Evolutionary conservation across 2,113 vertebrate species (phyloP).

Genomic region (Ageneiosus marmoratus): DNA sequence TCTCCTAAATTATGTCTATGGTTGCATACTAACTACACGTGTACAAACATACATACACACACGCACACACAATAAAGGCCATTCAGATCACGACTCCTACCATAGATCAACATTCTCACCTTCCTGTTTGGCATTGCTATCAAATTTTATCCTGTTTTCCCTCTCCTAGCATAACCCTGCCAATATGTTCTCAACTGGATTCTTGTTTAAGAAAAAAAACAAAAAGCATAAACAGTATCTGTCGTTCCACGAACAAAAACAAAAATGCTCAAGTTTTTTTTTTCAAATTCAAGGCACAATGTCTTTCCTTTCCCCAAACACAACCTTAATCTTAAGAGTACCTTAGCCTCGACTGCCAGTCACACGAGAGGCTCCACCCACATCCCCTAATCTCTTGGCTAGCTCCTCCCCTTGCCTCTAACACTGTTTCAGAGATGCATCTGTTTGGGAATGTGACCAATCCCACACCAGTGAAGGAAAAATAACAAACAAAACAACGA

Average conservation of each 20-base stretch:
- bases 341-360: conserved; percentile 47
- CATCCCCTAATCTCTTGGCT: conserved; percentile 45
- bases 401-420: conserved; percentile 62
- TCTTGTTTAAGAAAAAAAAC: conserved; percentile 55
- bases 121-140: conserved; percentile 70
- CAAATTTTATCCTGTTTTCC: conserved; percentile 47
- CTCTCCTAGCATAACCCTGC: conserved; percentile 9
- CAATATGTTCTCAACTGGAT: conserved; percentile 44
- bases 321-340: conserved; percentile 46
- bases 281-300: conserved; percentile 83
- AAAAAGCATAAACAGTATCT: conserved; percentile 49
- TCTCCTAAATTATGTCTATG: conserved; percentile 47
- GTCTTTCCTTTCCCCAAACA: conserved; percentile 65
- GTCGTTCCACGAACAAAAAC: conserved; percentile 63
- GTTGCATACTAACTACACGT: conserved; percentile 57
- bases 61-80: conserved; percentile 44
- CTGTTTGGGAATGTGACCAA: conserved; percentile 69
- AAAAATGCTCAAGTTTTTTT: conserved; percentile 65
- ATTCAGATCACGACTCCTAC: conserved; percentile 53
- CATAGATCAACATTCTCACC: conserved; percentile 66
- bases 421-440: conserved; percentile 68
- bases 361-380: conserved; percentile 42
- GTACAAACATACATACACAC: conserved; percentile 44
- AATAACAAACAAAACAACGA: conserved; percentile 68
- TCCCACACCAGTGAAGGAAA: conserved; percentile 76